Conservation (phyloP, 1,140 invertebrate species). For the Luehdorfia chinensis region DNA sequence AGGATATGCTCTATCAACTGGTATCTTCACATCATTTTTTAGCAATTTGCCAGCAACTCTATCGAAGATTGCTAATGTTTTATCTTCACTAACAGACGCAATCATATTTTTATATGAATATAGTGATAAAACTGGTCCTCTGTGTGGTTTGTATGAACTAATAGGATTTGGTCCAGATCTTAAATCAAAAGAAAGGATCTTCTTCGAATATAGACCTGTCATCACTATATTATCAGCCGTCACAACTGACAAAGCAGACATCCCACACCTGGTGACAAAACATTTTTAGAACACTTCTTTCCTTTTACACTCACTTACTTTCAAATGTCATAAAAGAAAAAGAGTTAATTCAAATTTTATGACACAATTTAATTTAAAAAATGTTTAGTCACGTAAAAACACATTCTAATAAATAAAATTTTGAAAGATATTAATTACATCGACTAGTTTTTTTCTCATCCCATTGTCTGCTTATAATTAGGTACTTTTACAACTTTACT, state of each 20-base stretch:
- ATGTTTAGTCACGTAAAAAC: too few species aligned
- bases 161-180: slow-evolving; percentile 40
- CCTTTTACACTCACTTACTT: too few species aligned
- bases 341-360: neutral
- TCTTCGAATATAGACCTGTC: slow-evolving; percentile 62
- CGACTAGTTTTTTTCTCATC: too few species aligned
- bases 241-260: slow-evolving; percentile 60
- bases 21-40: slow-evolving; percentile 51
- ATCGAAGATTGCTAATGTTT: slow-evolving; percentile 63
- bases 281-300: neutral
- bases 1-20: slow-evolving; percentile 52
- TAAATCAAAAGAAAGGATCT: slow-evolving; percentile 56
- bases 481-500: too few species aligned
- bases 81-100: slow-evolving; percentile 64
- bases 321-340: neutral
- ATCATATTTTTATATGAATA: slow-evolving; percentile 48
- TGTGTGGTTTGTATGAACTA: slow-evolving; percentile 53
- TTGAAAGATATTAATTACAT: too few species aligned
- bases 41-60: slow-evolving; percentile 55
- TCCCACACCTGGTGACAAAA: slow-evolving; percentile 52
- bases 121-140: slow-evolving; percentile 53
- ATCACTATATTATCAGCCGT: slow-evolving; percentile 50
- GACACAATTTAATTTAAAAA: neutral
- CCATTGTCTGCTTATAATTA: too few species aligned
- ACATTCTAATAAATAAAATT: too few species aligned